A percentile compares a stretch with the other conserved stretches of the same genome.
These are phyloP conservation scores for Lasioglossum zephyrum DNA, from an alignment of 2,888 invertebrate species.

Conservation along the genomic window DNA sequence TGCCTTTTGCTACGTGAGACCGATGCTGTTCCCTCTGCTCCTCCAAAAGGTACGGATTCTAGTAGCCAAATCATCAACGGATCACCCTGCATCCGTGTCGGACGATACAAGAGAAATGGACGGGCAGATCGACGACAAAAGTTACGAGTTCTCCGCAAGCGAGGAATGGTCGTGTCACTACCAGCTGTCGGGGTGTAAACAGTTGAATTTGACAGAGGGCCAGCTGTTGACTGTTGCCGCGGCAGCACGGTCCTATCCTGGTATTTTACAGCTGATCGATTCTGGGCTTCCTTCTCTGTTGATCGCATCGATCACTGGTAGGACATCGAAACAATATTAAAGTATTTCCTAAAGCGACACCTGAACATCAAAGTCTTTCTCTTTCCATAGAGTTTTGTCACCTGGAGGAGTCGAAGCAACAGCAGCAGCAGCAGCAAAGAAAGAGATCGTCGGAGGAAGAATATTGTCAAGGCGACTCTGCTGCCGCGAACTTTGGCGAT, in stretches of 20 bases:
- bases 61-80: conserved; percentile 85
- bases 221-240: conserved; percentile 92
- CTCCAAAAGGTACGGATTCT: conserved; percentile 90
- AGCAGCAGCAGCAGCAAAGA: conserved; percentile 45
- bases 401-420: conserved; percentile 71
- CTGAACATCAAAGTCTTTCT: not conserved
- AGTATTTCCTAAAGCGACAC: too few relatives aligned
- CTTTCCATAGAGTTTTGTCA: conserved; percentile 76
- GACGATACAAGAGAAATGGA: conserved; percentile 87
- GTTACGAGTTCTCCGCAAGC: conserved; percentile 85
- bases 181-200: conserved; percentile 86
- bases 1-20: conserved; percentile 93
- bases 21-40: conserved; percentile 90
- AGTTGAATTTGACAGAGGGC: conserved; percentile 86
- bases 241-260: conserved; percentile 92
- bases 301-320: conserved; percentile 86
- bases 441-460: conserved; percentile 65
- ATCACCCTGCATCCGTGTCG: conserved; percentile 86
- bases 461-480: conserved; percentile 55
- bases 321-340: not conserved
- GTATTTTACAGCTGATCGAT: conserved; percentile 90
- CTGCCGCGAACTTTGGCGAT: conserved; percentile 82
- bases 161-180: conserved; percentile 87
- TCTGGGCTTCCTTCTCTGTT: conserved; percentile 90
- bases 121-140: conserved; percentile 90